These are phyloP conservation scores for Macaria liturata DNA, from an alignment of 2,888 invertebrate genomes.

Conservation along the genomic window DNA sequence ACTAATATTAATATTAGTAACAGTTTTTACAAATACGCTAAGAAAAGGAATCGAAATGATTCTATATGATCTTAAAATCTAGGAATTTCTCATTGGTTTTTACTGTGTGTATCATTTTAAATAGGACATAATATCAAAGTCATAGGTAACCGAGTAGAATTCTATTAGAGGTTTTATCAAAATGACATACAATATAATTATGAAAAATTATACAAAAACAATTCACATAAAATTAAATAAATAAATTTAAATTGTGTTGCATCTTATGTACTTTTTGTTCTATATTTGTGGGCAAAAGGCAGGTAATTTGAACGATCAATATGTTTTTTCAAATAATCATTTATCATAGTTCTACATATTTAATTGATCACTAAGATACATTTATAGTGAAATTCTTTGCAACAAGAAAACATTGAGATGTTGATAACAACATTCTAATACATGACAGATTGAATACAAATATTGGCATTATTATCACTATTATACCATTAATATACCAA, in stretches of 20 bases:
- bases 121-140: too few species aligned
- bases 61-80: too few species aligned
- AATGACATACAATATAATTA: too few species aligned
- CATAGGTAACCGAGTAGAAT: too few species aligned
- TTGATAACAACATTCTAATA: conserved; percentile 31
- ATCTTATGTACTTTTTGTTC: too few species aligned
- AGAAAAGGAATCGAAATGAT: not conserved
- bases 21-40: conserved; percentile 8
- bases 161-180: too few species aligned
- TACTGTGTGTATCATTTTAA: too few species aligned
- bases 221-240: too few species aligned
- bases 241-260: too few species aligned
- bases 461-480: conserved; percentile 4
- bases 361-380: conserved; percentile 3
- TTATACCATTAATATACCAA: too few species aligned
- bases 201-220: too few species aligned
- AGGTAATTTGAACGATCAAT: not conserved
- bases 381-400: conserved; percentile 37
- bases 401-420: conserved; percentile 45
- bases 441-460: conserved; percentile 14
- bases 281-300: not conserved
- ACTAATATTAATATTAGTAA: not conserved
- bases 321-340: not conserved
- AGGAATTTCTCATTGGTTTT: too few species aligned
- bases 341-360: not conserved